Base-by-base conservation (phyloP, 1,140 invertebrate species). In the Samia ricini region DNA sequence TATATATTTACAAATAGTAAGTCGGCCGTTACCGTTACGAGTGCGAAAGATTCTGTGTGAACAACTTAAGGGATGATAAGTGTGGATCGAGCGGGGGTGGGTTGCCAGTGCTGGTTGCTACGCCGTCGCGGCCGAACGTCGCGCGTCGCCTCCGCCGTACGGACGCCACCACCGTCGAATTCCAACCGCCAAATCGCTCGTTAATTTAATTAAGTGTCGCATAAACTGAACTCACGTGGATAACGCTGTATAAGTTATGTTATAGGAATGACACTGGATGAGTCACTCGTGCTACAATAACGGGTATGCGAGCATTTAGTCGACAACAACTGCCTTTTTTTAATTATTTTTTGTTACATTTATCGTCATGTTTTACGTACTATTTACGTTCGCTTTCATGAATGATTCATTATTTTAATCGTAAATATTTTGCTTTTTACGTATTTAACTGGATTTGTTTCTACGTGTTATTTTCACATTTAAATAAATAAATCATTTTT, bases 181-280 rank as follows among this genome's bases (percentile, higher is more conserved):
- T 48, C 33, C 42, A 21, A 7, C 48, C 49, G 29, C 61, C 61
- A 42, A 51, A 57, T 58, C 68, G 71, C 72, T 71, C 76, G 69
- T 73, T 80, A 85, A 89, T 85, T 72, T 75, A 85, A 87, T 86
- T 82, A 83, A 83, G 81, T 87, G 84, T 73, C 72, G 52, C 76
- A 76, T 83, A 80, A 84, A 85, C 80, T 78, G 72, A 76, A 74
- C 72, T 79, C 76, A 79, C 72, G 79, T 83, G 80, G 71, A 78
- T 74, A 64, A 71, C 64, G 51, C 64, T 21, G 60, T 57, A 73
- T 76, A 78, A 76, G 73, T 74, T 75, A 59, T 59, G 66, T 69
- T 58, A 63, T 71, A 71, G 76, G 74, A 81, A 80, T 84, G 75
- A 74, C 69, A 79, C 60, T 65, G 54, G 66, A 69, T 62, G 65